phyloP scores from a whole-genome alignment of 2,797 vertebrate species.

The Carapus acus region DNA sequence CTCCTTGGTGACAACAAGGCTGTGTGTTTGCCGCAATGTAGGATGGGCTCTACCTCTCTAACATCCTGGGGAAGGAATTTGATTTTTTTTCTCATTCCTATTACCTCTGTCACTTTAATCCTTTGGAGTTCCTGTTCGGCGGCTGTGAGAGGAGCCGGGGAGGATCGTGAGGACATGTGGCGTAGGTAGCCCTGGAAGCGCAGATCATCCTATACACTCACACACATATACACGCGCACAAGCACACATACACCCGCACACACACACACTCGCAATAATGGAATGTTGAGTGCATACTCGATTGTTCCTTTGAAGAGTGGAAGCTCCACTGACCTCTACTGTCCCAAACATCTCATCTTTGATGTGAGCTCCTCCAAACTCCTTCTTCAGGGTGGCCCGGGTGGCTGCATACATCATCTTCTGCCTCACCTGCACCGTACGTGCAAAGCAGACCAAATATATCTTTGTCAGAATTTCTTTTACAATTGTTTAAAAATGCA shows the following conservation, averaged over 20 bases:
- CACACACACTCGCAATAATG: too few species aligned
- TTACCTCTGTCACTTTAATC: constrained; percentile 92
- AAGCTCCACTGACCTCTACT: constrained; percentile 74
- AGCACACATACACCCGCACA: too few species aligned
- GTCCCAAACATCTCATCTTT: constrained; percentile 97
- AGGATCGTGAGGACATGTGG: constrained; percentile 81
- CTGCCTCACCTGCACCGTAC: constrained; percentile 86
- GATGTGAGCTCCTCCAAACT: constrained; percentile 94
- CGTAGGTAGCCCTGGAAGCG: constrained; percentile 89
- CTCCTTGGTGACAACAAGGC: too few species aligned
- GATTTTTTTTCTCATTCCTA: not conserved
- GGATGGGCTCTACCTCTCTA: too few species aligned
- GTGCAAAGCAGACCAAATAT: constrained; percentile 5
- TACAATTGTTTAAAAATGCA: too few species aligned
- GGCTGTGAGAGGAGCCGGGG: constrained; percentile 84
- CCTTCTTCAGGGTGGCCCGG: constrained; percentile 95
- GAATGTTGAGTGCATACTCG: too few species aligned
- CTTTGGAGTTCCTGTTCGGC: constrained; percentile 91
- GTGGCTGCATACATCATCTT: constrained; percentile 99
- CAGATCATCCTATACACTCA: constrained; percentile 82
- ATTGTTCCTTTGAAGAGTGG: not conserved
- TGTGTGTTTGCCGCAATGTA: too few species aligned
- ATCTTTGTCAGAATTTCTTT: too few species aligned
- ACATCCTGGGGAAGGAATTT: too few species aligned
- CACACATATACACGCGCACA: constrained; percentile 1